These are phyloP conservation scores for Rhodophaea formosa DNA, from an alignment of 2,888 invertebrate genomes.

Conservation along the genomic window DNA sequence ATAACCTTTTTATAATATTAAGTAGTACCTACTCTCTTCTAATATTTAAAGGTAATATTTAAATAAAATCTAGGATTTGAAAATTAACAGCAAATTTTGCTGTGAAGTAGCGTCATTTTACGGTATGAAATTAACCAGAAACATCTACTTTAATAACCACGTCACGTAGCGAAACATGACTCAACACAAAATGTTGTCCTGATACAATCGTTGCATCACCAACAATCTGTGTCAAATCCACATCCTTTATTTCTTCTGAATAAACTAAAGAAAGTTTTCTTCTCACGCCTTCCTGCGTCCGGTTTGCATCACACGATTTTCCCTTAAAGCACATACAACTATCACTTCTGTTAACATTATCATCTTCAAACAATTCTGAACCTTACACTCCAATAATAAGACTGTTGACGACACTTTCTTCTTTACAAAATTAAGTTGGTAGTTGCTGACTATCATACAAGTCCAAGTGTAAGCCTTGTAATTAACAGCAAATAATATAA, in stretches of 20 bases:
- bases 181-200: not conserved
- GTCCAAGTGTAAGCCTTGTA: slow-evolving; percentile 46
- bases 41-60: too few relatives aligned
- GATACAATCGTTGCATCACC: slow-evolving; percentile 35
- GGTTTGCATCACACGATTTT: slow-evolving; percentile 72
- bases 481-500: slow-evolving; percentile 35
- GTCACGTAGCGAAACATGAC: not conserved
- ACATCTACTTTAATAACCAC: not conserved
- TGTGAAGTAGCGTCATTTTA: too few relatives aligned
- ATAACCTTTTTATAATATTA: too few relatives aligned
- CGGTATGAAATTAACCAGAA: too few relatives aligned
- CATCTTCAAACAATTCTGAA: slow-evolving; percentile 25
- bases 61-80: too few relatives aligned
- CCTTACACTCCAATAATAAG: slow-evolving; percentile 31
- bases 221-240: slow-evolving; percentile 59
- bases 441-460: slow-evolving; percentile 38
- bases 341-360: slow-evolving; percentile 16
- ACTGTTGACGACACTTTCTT: slow-evolving; percentile 21
- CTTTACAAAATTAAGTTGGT: slow-evolving; percentile 35
- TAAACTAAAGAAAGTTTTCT: slow-evolving; percentile 66
- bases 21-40: too few relatives aligned
- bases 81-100: too few relatives aligned
- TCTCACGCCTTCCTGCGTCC: slow-evolving; percentile 69
- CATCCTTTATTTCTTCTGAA: slow-evolving; percentile 67
- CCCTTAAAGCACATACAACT: slow-evolving; percentile 55